Evolutionary conservation across 2,888 invertebrate genomes (phyloP).

Genomic region (Apotomis capreana): DNA sequence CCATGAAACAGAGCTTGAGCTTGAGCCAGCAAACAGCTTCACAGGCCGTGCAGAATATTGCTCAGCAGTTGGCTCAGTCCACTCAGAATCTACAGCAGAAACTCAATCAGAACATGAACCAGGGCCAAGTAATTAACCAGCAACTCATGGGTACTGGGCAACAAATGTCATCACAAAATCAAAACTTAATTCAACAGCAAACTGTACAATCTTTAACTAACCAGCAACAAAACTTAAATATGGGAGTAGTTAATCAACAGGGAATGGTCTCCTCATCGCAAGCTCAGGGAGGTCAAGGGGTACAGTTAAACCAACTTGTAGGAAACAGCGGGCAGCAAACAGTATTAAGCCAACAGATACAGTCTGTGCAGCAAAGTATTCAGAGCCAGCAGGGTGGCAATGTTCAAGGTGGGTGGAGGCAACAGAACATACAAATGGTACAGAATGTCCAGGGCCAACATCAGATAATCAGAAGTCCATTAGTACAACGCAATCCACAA

Average conservation of each 20-base stretch:
- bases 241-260: conserved; percentile 75
- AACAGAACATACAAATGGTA: conserved; percentile 80
- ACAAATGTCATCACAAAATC: conserved; percentile 71
- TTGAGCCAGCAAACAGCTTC: conserved; percentile 74
- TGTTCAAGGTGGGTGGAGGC: conserved; percentile 75
- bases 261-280: conserved; percentile 73
- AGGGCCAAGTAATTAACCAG: conserved; percentile 74
- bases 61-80: conserved; percentile 76
- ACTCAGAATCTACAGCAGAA: conserved; percentile 73
- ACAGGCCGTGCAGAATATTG: conserved; percentile 77
- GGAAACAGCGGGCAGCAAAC: conserved; percentile 69
- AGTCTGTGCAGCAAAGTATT: conserved; percentile 76
- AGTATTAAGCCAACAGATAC: conserved; percentile 78
- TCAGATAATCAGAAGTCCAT: conserved; percentile 76
- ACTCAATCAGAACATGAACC: conserved; percentile 71
- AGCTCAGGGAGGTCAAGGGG: conserved; percentile 66
- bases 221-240: conserved; percentile 76
- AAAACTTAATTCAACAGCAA: conserved; percentile 74
- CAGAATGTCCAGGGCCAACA: conserved; percentile 81
- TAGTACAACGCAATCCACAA: conserved; percentile 77
- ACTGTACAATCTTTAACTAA: conserved; percentile 72
- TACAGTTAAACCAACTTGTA: conserved; percentile 77
- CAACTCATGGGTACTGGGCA: conserved; percentile 80
- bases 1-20: conserved; percentile 74
- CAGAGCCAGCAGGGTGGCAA: conserved; percentile 70